Conservation (phyloP, 2,797 vertebrate species). For the Hozukius guyotensis region DNA sequence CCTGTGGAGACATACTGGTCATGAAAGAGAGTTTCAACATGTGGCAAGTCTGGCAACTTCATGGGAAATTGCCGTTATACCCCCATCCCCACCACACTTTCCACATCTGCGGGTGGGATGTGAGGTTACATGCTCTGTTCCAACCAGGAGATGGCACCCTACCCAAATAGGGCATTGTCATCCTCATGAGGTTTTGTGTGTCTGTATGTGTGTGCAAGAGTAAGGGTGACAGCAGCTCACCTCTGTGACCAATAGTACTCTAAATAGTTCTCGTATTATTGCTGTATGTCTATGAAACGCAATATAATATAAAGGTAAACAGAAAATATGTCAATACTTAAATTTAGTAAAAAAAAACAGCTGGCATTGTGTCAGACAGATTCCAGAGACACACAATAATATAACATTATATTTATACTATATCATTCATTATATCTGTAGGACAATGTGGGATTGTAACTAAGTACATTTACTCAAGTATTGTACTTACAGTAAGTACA, state of each 20-base stretch:
- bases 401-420: background rate
- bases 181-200: constrained; percentile 17
- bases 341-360: background rate
- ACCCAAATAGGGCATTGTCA: constrained; percentile 73
- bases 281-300: background rate
- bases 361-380: background rate
- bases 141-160: constrained; percentile 85
- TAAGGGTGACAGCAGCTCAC: background rate
- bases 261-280: background rate
- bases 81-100: background rate
- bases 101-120: constrained; percentile 13
- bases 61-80: constrained; percentile 3
- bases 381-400: background rate
- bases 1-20: background rate
- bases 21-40: constrained; percentile 16
- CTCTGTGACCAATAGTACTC: background rate
- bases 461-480: too few relatives aligned
- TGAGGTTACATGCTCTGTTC: constrained; percentile 50
- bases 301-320: background rate
- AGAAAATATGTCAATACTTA: background rate
- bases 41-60: constrained; percentile 5
- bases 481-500: too few relatives aligned
- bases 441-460: too few relatives aligned
- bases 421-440: background rate
- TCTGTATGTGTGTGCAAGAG: background rate